phyloP scores from a whole-genome alignment of 1,140 invertebrate genomes.

The Aphis craccivora region DNA sequence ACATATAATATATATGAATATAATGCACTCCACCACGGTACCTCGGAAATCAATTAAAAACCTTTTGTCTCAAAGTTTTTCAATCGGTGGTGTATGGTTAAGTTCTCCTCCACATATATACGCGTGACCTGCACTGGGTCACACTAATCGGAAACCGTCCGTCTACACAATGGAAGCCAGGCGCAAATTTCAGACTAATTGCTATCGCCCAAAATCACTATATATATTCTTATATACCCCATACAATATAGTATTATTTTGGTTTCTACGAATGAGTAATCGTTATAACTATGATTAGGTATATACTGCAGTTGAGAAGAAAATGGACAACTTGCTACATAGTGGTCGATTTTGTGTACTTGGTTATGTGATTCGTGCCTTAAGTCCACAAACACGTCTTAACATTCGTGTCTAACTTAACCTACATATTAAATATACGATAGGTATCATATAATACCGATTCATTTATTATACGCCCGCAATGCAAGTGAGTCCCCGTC shows the following conservation, averaged over 20 bases:
- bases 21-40: background rate
- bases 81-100: background rate
- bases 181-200: background rate
- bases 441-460: background rate
- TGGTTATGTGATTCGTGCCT: background rate
- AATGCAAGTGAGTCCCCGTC: background rate
- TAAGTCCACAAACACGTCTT: background rate
- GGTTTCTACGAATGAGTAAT: background rate
- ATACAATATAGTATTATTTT: background rate
- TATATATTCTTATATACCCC: background rate
- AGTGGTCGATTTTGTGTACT: background rate
- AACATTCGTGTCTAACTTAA: background rate
- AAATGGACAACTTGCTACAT: background rate
- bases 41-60: constrained; percentile 21
- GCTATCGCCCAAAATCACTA: background rate
- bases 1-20: background rate
- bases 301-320: background rate
- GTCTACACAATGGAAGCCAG: background rate
- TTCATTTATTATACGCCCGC: background rate
- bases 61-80: constrained; percentile 27
- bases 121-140: too few relatives aligned
- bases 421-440: background rate
- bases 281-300: background rate
- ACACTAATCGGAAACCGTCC: background rate
- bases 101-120: background rate